Base-by-base conservation (phyloP, 2,888 invertebrate genomes). In the Linyphia triangularis region DNA sequence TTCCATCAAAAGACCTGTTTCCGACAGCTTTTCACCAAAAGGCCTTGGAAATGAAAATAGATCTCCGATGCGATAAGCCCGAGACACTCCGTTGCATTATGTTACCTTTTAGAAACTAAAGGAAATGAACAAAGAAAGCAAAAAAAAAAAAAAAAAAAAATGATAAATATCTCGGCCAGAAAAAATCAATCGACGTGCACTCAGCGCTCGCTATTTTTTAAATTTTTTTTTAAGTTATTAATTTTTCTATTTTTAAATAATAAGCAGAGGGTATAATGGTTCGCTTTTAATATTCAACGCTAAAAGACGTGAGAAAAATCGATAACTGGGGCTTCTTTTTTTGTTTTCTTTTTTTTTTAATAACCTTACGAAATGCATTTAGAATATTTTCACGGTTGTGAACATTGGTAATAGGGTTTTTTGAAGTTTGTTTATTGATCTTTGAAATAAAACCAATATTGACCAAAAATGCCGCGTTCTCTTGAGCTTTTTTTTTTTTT, bases 21-120 rank as follows among this genome's bases (percentile, higher is more conserved):
- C 79, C 79, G 79, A 79, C 79, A 79, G 79, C 22, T 79, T 79
- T 79, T 79, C 79, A 79, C 51, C 22, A n/a, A n/a, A n/a, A n/a
- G 78, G 40, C 24, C 43, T 51, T 22, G 51, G 51, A 51, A 79
- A 79, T 65, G 65, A 79, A 79, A 79, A 79, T 67, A 69, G 57
- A 67, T 79, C 67, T 43, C 33, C 57, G 33, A 79, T 30, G 57
- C 69, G 79, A 79, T 78, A 78, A 78, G 78, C 33, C 19, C 24
- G 10, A 63, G 65, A 78, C 57, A 67, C 51, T 43, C 30, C 69
- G 79, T 69, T 79, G 69, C 69, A 79, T 79, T 67, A 79, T 40
- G 69, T 30, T 10, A 24, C 28, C 30, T 78, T 65, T 43, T 43
- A n/a, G n/a, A n/a, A 63, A 65, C 10, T 28, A 28, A 9, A n/a